Evolutionary conservation across 1,140 invertebrate species (phyloP).

Genomic region (Drosophila ironensis): DNA sequence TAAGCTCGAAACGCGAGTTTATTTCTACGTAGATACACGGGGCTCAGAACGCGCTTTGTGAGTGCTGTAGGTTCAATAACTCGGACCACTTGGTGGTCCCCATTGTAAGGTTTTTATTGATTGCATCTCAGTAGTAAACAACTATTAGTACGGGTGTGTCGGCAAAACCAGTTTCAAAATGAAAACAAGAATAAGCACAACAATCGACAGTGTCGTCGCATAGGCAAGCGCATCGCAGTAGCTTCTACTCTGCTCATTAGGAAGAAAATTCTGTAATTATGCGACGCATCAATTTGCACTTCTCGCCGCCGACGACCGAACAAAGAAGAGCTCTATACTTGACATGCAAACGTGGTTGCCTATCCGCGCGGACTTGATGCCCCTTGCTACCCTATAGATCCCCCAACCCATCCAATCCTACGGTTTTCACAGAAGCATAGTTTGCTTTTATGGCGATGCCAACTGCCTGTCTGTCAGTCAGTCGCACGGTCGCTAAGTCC

Average conservation of each 20-base stretch:
- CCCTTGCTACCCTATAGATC: not conserved
- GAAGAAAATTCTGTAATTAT: constrained; percentile 6
- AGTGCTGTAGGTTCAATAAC: constrained; percentile 35
- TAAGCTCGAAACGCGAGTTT: not conserved
- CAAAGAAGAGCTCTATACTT: constrained; percentile 28
- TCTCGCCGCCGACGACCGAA: constrained; percentile 20
- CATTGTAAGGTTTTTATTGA: constrained; percentile 13
- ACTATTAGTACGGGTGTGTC: constrained; percentile 15
- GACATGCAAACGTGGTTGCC: constrained; percentile 26
- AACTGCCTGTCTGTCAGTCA: constrained; percentile 15
- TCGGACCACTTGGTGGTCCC: not conserved
- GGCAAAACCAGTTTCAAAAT: constrained; percentile 22
- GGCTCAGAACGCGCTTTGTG: constrained; percentile 13
- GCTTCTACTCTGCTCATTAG: constrained; percentile 17
- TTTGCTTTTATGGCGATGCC: constrained; percentile 39
- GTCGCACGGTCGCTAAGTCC: constrained; percentile 13
- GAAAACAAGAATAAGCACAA: constrained; percentile 8
- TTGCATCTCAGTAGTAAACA: too few species aligned
- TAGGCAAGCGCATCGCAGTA: constrained; percentile 3
- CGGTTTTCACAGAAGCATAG: constrained; percentile 28
- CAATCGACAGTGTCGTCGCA: not conserved
- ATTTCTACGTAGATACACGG: not conserved
- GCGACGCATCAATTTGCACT: constrained; percentile 27
- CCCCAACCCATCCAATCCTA: not conserved
- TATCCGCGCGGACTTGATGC: too few species aligned